Conservation (phyloP, 2,888 invertebrate species). For the Meiosimyza decipiens region DNA sequence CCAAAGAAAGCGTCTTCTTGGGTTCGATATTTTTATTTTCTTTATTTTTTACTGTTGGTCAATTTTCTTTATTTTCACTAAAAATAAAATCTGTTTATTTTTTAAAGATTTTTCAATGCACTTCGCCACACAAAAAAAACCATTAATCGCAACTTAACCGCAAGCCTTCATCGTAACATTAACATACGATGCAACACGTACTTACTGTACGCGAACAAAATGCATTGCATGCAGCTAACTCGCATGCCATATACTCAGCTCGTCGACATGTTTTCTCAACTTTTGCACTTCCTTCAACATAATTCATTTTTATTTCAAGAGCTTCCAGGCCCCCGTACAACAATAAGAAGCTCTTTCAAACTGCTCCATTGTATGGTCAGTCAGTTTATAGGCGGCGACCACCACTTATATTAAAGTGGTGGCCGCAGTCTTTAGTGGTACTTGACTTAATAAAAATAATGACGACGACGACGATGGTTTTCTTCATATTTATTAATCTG, state of each 20-base stretch:
- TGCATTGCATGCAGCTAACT: slow-evolving; percentile 3
- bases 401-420: background rate
- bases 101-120: background rate
- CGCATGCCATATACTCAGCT: too few relatives aligned
- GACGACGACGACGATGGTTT: slow-evolving; percentile 17
- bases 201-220: background rate
- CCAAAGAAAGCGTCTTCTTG: slow-evolving; percentile 40
- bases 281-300: slow-evolving; percentile 33
- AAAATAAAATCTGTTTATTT: background rate
- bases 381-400: background rate
- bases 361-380: background rate
- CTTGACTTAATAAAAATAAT: slow-evolving; percentile 36
- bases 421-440: slow-evolving; percentile 20
- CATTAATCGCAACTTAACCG: slow-evolving; percentile 43
- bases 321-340: slow-evolving; percentile 14
- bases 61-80: slow-evolving; percentile 12
- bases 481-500: slow-evolving; percentile 32
- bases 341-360: background rate
- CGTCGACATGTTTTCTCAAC: slow-evolving; percentile 6
- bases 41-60: slow-evolving; percentile 11
- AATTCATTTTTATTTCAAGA: slow-evolving; percentile 1
- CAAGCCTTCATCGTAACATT: slow-evolving; percentile 31
- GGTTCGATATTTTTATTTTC: slow-evolving; percentile 22
- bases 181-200: background rate
- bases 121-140: slow-evolving; percentile 10